Conservation (phyloP, 2,113 vertebrate species). For the Penelope pileata region DNA sequence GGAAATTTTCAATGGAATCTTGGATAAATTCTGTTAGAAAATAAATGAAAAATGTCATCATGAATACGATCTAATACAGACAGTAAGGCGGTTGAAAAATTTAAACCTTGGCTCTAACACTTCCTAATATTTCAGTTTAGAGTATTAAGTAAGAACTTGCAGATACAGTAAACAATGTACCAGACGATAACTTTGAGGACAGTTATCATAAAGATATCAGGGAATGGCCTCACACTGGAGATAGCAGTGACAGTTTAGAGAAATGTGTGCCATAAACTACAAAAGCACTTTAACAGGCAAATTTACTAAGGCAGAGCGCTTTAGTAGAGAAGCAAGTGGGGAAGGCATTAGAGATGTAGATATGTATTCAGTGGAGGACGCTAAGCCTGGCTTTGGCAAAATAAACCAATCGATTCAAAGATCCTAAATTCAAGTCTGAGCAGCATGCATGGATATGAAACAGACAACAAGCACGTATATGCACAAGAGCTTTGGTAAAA, state of each 20-base stretch:
- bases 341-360: not conserved
- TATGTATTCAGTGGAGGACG: not conserved
- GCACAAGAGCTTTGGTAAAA: not conserved
- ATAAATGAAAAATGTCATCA: not conserved
- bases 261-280: not conserved
- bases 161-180: not conserved
- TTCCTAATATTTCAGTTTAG: not conserved
- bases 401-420: not conserved
- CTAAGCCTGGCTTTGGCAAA: not conserved
- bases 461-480: not conserved
- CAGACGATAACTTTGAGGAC: not conserved
- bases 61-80: not conserved
- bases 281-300: not conserved
- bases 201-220: not conserved
- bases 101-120: not conserved
- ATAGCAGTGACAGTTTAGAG: not conserved
- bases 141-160: not conserved
- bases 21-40: not conserved
- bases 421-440: not conserved
- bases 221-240: not conserved
- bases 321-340: not conserved
- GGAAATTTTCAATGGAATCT: not conserved
- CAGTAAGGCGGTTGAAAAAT: not conserved
- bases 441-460: not conserved
- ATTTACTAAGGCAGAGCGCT: not conserved